A percentile compares a stretch with the other conserved stretches of the same genome.
Conservation (phyloP, 1,140 invertebrate genomes). For the Macrobrachium nipponense region DNA sequence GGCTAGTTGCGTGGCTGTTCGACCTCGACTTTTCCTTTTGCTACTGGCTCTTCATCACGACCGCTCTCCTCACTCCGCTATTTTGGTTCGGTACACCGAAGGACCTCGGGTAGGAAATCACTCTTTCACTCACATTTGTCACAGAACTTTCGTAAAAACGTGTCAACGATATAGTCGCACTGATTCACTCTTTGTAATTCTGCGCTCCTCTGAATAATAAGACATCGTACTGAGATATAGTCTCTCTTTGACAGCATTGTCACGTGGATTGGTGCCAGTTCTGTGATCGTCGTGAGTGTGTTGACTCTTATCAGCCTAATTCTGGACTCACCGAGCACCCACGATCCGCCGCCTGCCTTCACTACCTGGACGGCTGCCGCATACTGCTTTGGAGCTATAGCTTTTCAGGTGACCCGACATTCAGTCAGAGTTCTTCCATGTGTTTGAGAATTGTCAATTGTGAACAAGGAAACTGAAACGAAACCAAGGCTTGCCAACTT, state of each 20-base stretch:
- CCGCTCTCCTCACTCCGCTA: not conserved
- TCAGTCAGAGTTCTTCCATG: not conserved
- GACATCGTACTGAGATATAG: not conserved
- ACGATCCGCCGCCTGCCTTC: not conserved
- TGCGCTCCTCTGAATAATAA: too few relatives aligned
- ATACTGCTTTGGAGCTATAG: conserved; percentile 47
- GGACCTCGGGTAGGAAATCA: conserved; percentile 41
- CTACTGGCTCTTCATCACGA: conserved; percentile 36
- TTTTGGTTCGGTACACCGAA: conserved; percentile 43
- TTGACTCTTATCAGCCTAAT: conserved; percentile 30
- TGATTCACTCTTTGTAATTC: not conserved
- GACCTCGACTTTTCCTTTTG: conserved; percentile 40
- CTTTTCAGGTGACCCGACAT: conserved; percentile 36
- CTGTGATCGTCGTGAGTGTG: conserved; percentile 24
- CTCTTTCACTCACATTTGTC: not conserved
- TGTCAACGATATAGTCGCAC: too few relatives aligned
- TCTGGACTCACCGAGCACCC: conserved; percentile 5
- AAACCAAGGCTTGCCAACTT: not conserved
- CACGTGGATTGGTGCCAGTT: conserved; percentile 34
- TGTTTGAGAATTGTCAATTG: not conserved
- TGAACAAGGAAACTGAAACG: too few relatives aligned
- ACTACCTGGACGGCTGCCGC: conserved; percentile 25
- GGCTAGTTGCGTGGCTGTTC: not conserved
- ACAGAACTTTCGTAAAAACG: not conserved
- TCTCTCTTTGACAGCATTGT: conserved; percentile 25